Conservation (phyloP, 2,113 vertebrate genomes). For the Stercorarius parasiticus region DNA sequence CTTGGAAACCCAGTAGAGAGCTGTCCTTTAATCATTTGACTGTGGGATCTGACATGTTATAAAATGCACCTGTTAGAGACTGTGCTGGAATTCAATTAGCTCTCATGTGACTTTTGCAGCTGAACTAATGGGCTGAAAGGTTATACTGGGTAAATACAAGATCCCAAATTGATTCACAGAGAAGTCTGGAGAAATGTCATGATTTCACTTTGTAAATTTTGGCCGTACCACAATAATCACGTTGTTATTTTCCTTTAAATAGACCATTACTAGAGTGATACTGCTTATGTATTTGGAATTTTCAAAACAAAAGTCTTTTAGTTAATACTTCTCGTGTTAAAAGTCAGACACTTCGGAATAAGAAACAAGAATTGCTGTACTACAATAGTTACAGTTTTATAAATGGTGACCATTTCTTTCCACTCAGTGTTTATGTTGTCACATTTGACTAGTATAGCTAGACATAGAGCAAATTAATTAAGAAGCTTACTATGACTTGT, state of each 20-base stretch:
- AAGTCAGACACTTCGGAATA: background rate
- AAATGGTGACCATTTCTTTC: background rate
- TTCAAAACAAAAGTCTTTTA: background rate
- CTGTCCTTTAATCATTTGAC: slow-evolving; percentile 48
- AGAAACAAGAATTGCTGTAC: background rate
- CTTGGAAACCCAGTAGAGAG: slow-evolving; percentile 45
- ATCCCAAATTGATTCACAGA: slow-evolving; percentile 15
- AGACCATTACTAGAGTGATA: background rate
- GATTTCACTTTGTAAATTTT: slow-evolving; percentile 42
- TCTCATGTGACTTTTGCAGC: slow-evolving; percentile 55
- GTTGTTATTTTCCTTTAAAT: background rate
- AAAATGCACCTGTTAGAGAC: slow-evolving; percentile 62
- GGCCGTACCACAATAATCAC: background rate
- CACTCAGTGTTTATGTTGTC: background rate
- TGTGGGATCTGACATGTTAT: slow-evolving; percentile 58
- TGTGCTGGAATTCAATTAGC: slow-evolving; percentile 53
- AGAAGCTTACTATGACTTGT: background rate
- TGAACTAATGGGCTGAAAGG: slow-evolving; percentile 64
- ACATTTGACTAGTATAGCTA: background rate
- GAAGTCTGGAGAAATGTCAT: slow-evolving; percentile 14
- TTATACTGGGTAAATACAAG: slow-evolving; percentile 58
- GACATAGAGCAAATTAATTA: background rate
- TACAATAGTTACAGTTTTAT: background rate
- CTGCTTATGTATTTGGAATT: background rate
- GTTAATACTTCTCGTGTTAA: background rate